Conservation (phyloP, 2,113 vertebrate species). For the Rhinoptilus africanus region DNA sequence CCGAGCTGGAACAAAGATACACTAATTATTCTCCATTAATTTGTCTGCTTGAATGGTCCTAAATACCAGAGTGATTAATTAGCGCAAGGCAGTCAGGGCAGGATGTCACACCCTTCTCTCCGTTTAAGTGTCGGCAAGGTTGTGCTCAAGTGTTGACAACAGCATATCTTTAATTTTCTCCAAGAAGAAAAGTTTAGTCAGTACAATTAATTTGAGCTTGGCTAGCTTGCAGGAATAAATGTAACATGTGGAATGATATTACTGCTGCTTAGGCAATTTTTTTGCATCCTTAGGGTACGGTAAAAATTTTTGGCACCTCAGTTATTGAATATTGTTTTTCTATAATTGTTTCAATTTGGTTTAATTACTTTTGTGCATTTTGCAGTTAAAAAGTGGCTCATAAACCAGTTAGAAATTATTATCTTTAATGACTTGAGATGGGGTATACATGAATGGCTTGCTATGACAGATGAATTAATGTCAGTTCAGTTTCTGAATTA, state of each 20-base stretch:
- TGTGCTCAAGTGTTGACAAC: slow-evolving; percentile 86
- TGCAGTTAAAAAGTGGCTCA: slow-evolving; percentile 45
- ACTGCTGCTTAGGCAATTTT: slow-evolving; percentile 65
- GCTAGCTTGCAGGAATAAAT: slow-evolving; percentile 72
- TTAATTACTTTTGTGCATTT: slow-evolving; percentile 71
- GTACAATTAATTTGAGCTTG: slow-evolving; percentile 82
- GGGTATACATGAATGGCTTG: not conserved
- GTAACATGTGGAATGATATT: slow-evolving; percentile 68
- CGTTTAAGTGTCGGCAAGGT: slow-evolving; percentile 83
- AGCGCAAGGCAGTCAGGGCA: slow-evolving; percentile 87
- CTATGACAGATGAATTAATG: slow-evolving; percentile 16
- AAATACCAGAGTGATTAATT: slow-evolving; percentile 98
- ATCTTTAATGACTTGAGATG: slow-evolving; percentile 3
- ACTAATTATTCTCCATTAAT: slow-evolving; percentile 95
- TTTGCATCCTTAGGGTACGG: slow-evolving; percentile 58
- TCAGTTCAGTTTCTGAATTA: not conserved
- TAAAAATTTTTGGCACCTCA: slow-evolving; percentile 71
- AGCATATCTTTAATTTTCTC: slow-evolving; percentile 85
- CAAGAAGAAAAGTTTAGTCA: slow-evolving; percentile 81
- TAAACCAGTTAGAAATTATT: slow-evolving; percentile 62
- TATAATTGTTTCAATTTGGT: slow-evolving; percentile 67
- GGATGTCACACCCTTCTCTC: slow-evolving; percentile 90
- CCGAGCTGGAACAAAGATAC: slow-evolving; percentile 88
- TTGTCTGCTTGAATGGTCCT: slow-evolving; percentile 94
- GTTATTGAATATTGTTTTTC: slow-evolving; percentile 69